Conservation (phyloP, 1,140 invertebrate genomes). For the Argopecten irradians region DNA sequence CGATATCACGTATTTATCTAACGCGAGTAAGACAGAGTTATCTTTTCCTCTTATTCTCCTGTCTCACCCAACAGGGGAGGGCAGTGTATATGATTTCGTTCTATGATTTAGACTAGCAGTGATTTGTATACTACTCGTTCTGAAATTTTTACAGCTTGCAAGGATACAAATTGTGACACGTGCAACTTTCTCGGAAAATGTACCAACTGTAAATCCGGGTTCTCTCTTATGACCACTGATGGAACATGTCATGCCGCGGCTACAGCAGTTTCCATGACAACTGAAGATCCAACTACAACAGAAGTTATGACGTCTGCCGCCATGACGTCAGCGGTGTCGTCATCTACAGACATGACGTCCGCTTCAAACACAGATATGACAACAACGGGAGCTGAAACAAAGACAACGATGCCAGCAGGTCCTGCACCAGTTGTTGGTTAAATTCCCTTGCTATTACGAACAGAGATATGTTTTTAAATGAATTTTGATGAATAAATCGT, state of each 20-base stretch:
- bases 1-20: too few species aligned
- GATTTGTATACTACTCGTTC: too few species aligned
- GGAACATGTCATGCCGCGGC: neutral
- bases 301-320: neutral
- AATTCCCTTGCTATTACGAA: neutral
- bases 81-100: too few species aligned
- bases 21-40: too few species aligned
- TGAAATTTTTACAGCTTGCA: neutral
- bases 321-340: neutral
- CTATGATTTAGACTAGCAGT: too few species aligned
- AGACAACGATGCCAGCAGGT: neutral
- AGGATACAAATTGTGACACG: neutral
- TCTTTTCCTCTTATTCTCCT: too few species aligned
- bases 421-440: neutral
- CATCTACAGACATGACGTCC: too few species aligned
- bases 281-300: neutral
- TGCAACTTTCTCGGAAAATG: neutral
- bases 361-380: too few species aligned
- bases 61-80: too few species aligned
- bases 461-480: neutral
- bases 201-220: neutral
- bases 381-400: too few species aligned
- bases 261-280: neutral
- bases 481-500: neutral
- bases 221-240: neutral